Base-by-base conservation (phyloP, 2,113 vertebrate genomes). In the Equus przewalskii region DNA sequence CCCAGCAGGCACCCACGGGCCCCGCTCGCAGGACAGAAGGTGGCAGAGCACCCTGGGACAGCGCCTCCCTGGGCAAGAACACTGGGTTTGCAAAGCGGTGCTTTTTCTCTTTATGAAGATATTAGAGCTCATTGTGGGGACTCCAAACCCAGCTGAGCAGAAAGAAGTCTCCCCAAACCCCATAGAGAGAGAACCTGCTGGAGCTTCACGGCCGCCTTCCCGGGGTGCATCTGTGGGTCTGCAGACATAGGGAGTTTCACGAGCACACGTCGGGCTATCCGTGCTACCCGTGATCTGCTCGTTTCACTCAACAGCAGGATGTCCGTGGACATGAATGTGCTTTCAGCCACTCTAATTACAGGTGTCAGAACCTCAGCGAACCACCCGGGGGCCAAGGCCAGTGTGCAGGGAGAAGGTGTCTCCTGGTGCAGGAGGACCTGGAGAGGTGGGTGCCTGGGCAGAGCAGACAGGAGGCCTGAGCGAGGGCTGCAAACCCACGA, bases 261-360 rank as follows among this genome's bases (percentile, higher is more conserved):
- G 0, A 13, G n/a, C 3, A 0, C 7, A 4, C 26, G 0, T 2
- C 0, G 7, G 13, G 28, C 24, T 13, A 0, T 6, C 18, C 0
- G 0, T 2, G 15, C 56, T 10, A 10, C 19, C 65, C 22, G 0
- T 0, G 1, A 2, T 13, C 44, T 2, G 1, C n/a, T 51, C 0
- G 8, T 10, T 5, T n/a, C 65, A 1, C 58, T 14, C 14, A 6
- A 4, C 76, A 33, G 0, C 2, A 6, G 3, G 2, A 1, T 1
- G 10, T 3, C 76, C 6, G 0, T 4, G 79, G 33, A 21, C 0
- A 18, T 5, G 30, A 13, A 26, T 0, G 28, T 7, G 10, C 30
- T 3, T 7, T 6, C 14, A 7, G 22, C 28, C 46, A 46, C 65
- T 14, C 70, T 9, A 8, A 18, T 33, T 0, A 5, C 18, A 15